Base-by-base conservation (phyloP, 2,888 invertebrate genomes). In the Mythimna lalbum region DNA sequence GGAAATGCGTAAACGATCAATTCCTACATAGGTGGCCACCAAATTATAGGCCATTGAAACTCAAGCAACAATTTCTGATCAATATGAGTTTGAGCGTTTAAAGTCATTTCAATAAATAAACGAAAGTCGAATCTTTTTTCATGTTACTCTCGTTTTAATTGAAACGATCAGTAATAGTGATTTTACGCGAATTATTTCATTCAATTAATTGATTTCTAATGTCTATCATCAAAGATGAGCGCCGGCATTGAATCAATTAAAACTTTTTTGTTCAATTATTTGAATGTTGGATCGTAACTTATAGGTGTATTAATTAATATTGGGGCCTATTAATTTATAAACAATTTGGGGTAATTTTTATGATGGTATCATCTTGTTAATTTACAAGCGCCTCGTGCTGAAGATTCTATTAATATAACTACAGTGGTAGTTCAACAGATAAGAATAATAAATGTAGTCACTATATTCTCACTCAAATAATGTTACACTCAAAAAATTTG, bases 131-230 rank as follows among this genome's bases (percentile, higher is more conserved):
- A 63, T 50, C 56, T n/a, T 61, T 71, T 60, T 77, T 59, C 27
- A 53, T 53, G 2, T 56, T 17, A 77, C 73, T 83, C 70, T 82
- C 63, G 14, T 74, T 83, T 70, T 78, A 70, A 83, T 83, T 83
- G 76, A 71, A 76, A 81, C 73, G 53, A 72, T 64, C 73, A 70
- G 31, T 60, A 68, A 80, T 74, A 80, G 74, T 83, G 61, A 75
- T 76, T 83, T 76, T 75, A 83, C 81, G 86, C 84, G 62, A 85
- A 83, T 81, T 82, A 80, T 80, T 74, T 69, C 6, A 62, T 78
- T 74, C 67, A 64, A 83, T 83, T 78, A 66, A 83, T 81, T 71
- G 76, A 78, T 74, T 66, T 73, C 68, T 36, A 71, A 64, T 69
- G 52, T 64, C 52, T 23, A 76, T 71, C 69, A 68, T 83, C 83